Evolutionary conservation across 2,113 vertebrate species (phyloP), one percentile per base, ranked within the genome.

Genomic region (Pipa parva): DNA sequence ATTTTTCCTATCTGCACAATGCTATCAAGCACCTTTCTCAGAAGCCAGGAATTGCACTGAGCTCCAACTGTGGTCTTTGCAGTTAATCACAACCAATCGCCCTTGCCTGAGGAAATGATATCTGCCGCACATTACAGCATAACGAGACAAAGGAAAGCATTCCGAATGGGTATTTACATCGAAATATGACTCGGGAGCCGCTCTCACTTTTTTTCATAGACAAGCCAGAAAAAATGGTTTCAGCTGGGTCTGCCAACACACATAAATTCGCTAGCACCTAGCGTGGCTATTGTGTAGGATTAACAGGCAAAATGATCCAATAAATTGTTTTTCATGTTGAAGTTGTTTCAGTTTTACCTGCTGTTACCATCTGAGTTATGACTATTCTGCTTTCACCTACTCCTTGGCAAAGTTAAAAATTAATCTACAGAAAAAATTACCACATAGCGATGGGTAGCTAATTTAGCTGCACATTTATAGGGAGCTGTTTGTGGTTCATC

Each of bases 31-130:
- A 3, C 12, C 42, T 29, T 4, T 22, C 7, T 21, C 2, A 22
- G 31, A 52, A 20, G 45, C 15, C 17, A 13, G 17, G 54, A 17
- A 29, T 9, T 22, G 20, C 8, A 2, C 25, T 22, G 25, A 56
- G 25, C 36, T 56, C 36, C 36, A 18, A 42, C 36, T 39, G 51
- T 27, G 27, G 63, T 7, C 51, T 50, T 46, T 55, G 33, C 50
- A 29, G 33, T 56, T 31, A 17, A 65, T 55, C 17, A 17, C 52
- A 8, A 13, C 25, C 36, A 39, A 39, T 48, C 5, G 36, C 8
- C 20, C 48, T 18, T 55, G 33, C 29, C 21, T 28, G 15, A 26
- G 22, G 25, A 18, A 26, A 65, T 29, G 7, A 66, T 29, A 57
- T 24, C 45, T 48, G 27, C 39, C 1, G 13, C 24, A 28, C 22